A percentile compares a stretch with the other conserved stretches of the same genome.
Evolutionary conservation across 2,888 invertebrate species (phyloP).

Genomic region (Carterocephalus palaemon): DNA sequence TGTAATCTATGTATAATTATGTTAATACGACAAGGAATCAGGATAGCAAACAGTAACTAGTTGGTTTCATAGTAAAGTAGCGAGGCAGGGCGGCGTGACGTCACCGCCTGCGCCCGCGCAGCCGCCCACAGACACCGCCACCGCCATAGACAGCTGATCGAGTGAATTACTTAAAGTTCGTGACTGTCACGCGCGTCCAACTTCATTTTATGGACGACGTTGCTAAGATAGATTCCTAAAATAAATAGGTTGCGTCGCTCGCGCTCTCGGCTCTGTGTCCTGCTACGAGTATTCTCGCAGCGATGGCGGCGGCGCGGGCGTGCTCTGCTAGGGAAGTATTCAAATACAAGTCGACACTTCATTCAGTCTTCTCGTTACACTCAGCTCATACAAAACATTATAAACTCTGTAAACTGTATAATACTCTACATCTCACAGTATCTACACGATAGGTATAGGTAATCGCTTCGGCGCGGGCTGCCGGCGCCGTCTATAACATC

Average conservation of each 20-base stretch:
- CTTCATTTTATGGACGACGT: no score
- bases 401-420: conserved; percentile 19
- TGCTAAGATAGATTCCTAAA: no score
- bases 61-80: not conserved
- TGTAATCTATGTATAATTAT: conserved; percentile 6
- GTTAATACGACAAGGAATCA: conserved; percentile 3
- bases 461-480: not conserved
- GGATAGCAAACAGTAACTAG: conserved; percentile 7
- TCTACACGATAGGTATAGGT: no score
- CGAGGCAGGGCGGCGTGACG: not conserved
- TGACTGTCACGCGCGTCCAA: no score
- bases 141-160: not conserved
- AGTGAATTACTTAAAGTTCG: no score
- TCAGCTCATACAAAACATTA: conserved; percentile 50
- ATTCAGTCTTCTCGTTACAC: conserved; percentile 69
- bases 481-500: no score
- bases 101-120: not conserved
- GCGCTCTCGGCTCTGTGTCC: no score
- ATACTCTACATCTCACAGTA: conserved; percentile 16
- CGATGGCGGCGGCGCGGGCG: not conserved
- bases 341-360: conserved; percentile 47
- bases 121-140: not conserved
- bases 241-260: no score
- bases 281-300: no score
- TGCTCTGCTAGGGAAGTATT: conserved; percentile 2